Base-by-base conservation (phyloP, 1,140 invertebrate genomes). In the Ceratina japonica region DNA sequence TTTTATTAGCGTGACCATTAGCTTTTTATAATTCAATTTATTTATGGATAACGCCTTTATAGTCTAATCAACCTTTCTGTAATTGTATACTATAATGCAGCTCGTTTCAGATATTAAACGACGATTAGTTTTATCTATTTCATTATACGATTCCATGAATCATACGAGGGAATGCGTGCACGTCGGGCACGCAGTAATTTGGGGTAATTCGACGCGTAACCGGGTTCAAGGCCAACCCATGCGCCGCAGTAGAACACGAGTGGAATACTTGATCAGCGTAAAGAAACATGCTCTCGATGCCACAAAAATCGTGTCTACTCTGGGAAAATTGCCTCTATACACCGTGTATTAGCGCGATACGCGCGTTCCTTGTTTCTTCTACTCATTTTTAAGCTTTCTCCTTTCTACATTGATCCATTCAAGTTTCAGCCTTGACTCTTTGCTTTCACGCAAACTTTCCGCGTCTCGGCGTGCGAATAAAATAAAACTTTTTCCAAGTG, bases 131-230 rank as follows among this genome's bases (percentile, higher is more conserved):
- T 44, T 44, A 10, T 44, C 37, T 44, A 44, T 44, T 44, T 44
- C 37, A 0, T 7, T 44, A 16, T 22, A 12, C 13, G 3, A 20
- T 22, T 13, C 22, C 15, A 5, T 5, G 7, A 16, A 69, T 15
- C 54, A 4, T 58, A 49, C 1, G n/a, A 0, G 31, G 1, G 69
- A 24, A 3, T n/a, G 18, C 20, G 44, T 13, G 20, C 16, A 15
- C 7, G 24, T 31, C 13, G 31, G 0, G 2, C 20, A 62, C 24
- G 3, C 12, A 16, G 18, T 37, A 71, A 77, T 77, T 77, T 24
- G 66, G 65, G 75, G n/a, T 77, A 66, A 77, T 71, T 77, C 75
- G 20, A 77, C 66, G 49, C 58, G 44, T 62, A 77, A 77, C 49
- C 0, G 59, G 51, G 58, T 77, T 77, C 75, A 72, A 77, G 75